Conservation (phyloP, 2,113 vertebrate genomes). For the Phylloscopus trochilus region DNA sequence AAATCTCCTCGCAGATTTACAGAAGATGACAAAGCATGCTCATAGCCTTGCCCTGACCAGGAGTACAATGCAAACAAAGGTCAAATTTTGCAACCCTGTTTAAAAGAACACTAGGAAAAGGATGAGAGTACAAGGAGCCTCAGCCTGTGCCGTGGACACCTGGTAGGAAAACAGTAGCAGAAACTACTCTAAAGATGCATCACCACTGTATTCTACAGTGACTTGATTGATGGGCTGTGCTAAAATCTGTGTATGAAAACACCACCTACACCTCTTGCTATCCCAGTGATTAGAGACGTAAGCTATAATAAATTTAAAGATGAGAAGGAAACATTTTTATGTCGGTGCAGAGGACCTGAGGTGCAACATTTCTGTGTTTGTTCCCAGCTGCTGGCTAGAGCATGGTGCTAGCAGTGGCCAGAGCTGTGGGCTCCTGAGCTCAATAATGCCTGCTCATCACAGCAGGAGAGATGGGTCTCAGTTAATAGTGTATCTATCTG, state of each 20-base stretch:
- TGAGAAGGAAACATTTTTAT: fast-evolving
- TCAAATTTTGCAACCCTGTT: background rate
- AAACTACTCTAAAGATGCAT: background rate
- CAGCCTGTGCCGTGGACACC: background rate
- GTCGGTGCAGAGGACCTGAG: background rate
- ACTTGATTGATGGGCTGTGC: background rate
- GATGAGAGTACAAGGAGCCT: background rate
- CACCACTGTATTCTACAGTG: background rate
- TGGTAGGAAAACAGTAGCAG: background rate
- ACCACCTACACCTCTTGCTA: fast-evolving
- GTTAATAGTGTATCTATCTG: background rate
- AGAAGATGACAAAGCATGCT: background rate
- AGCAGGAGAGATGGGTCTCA: background rate
- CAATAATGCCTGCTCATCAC: background rate
- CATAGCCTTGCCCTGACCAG: background rate
- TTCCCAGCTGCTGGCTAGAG: background rate
- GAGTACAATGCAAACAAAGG: fast-evolving
- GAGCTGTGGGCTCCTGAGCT: background rate
- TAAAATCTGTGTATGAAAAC: background rate
- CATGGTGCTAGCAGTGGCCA: background rate
- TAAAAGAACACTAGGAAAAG: background rate
- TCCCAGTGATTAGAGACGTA: background rate
- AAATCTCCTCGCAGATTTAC: background rate
- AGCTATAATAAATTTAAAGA: background rate
- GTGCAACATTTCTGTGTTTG: background rate